Evolutionary conservation across 2,113 vertebrate genomes (phyloP), one percentile per base, ranked within the genome.

Genomic region (Australoheros scitulus): DNA sequence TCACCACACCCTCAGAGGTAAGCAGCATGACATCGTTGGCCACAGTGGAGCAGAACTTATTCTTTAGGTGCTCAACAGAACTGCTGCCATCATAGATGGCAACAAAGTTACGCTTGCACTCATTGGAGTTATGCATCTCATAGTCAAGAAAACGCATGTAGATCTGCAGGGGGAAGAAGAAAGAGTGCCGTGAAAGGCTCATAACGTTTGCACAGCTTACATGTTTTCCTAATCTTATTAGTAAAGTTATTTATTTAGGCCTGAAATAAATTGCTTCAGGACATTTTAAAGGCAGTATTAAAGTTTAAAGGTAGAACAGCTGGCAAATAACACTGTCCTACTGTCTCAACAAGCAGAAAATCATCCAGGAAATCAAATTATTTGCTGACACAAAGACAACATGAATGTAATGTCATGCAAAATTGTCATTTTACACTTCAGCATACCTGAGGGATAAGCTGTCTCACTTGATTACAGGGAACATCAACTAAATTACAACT

Each of bases 121-220:
- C 98, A 0, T 99, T 99, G 1, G 98, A 99, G 92, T 99, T 98
- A 95, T 99, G 97, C 98, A 99, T 99, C 95, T 99, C 97, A 2
- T 99, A 99, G 93, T 99, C 98, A 94, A 99, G 94, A 92, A 99
- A 99, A 5, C 98, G 92, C 86, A 99, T 93, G 92, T 98, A 99
- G 92, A 99, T 98, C 98, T 99, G 92, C 10, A 77, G 93, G 29
- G 26, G 11, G 26, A 18, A 50, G 7, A 60, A 18, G n/a, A 38
- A 24, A 65, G 41, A n/a, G 47, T 57, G 34, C 32, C 13, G 47
- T 38, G 59, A 78, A 36, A 13, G 43, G n/a, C 63, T 63, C 63
- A 55, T 52, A 50, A 34, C 43, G 52, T 14, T 68, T 8, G 38
- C 0, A 47, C 3, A 68, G 47, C 38, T 65, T 47, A 43, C 43